Base-by-base conservation (phyloP, 2,797 vertebrate species). In the Hippopotamyrus pictus region DNA sequence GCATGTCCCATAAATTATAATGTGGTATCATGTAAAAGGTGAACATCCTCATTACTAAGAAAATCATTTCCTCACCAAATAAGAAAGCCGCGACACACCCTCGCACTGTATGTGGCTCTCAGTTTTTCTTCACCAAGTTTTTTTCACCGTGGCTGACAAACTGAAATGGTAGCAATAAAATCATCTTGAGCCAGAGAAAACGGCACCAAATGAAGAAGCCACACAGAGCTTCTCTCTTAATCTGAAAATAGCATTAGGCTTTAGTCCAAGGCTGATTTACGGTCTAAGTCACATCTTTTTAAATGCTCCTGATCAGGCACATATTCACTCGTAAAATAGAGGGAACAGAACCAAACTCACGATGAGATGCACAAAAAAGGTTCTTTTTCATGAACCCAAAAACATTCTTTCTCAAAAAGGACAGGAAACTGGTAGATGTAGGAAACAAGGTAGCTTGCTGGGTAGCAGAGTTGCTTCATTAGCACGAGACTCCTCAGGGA, bases 101-200 rank as follows among this genome's bases (percentile, higher is more conserved):
- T 84, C 50, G 4, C 17, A 83, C 19, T 50, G 46, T 11, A 50
- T 84, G 41, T 2, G 19, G n/a, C 19, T 14, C 4, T 83, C 8
- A 4, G 82, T 29, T 48, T 25, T 51, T 46, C n/a, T 46, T 48
- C 79, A 83, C 37, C 14, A 17, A 41, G 76, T n/a, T 41, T n/a
- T 46, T 46, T 46, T 50, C 79, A 84, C 41, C 3, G 7, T 44
- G 14, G 17, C 17, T 44, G 46, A 51, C 41, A 84, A 90, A 41
- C 91, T 90, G 17, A 89, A 89, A 92, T 82, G 5, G 91, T 82
- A 91, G 54, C 76, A 37, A 62, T 88, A 65, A 89, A 82, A 88
- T 88, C 22, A 65, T 62, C 87, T 83, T 46, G 29, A 87, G 86
- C 33, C 33, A 62, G 5, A 87, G 88, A 90, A 90, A 89, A 86